phyloP scores from a whole-genome alignment of 2,888 invertebrate species.

The Cosmia pyralina region DNA sequence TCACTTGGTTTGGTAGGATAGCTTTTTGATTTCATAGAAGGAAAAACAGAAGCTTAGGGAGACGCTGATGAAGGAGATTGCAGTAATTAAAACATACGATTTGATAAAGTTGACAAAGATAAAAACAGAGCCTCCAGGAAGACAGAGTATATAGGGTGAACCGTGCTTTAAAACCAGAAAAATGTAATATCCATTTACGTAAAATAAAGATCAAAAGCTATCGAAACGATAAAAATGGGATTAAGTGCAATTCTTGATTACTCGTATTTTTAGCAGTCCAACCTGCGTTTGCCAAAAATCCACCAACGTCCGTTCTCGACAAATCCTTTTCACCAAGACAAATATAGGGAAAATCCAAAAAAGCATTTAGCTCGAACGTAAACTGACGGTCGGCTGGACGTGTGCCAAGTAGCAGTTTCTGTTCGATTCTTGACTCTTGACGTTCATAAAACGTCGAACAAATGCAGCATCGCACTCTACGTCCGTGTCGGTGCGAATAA shows the following conservation, averaged over 20 bases:
- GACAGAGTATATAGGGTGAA: not conserved
- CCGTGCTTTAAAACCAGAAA: not conserved
- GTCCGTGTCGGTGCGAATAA: slow-evolving; percentile 53
- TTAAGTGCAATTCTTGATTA: slow-evolving; percentile 31
- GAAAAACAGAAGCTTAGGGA: not conserved
- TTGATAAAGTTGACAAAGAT: not conserved
- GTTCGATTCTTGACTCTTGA: slow-evolving; percentile 64
- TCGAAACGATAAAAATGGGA: slow-evolving; percentile 19
- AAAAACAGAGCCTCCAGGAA: not conserved
- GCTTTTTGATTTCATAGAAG: not conserved
- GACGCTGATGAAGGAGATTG: not conserved
- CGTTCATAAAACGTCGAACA: slow-evolving; percentile 68
- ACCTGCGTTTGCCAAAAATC: slow-evolving; percentile 49
- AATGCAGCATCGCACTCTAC: slow-evolving; percentile 58
- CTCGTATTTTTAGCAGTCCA: slow-evolving; percentile 41
- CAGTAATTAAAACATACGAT: not conserved
- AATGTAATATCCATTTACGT: not conserved
- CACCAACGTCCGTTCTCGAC: slow-evolving; percentile 46
- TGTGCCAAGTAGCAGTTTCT: slow-evolving; percentile 66
- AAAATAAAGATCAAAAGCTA: slow-evolving; percentile 6
- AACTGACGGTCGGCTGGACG: slow-evolving; percentile 68
- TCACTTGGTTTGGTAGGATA: not conserved
- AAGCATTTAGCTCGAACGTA: slow-evolving; percentile 66
- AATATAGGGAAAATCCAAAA: slow-evolving; percentile 63
- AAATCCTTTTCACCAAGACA: slow-evolving; percentile 64